Evolutionary conservation across 2,797 vertebrate genomes (phyloP), one percentile per base, ranked within the genome.

Genomic region (Poecilia gillii): DNA sequence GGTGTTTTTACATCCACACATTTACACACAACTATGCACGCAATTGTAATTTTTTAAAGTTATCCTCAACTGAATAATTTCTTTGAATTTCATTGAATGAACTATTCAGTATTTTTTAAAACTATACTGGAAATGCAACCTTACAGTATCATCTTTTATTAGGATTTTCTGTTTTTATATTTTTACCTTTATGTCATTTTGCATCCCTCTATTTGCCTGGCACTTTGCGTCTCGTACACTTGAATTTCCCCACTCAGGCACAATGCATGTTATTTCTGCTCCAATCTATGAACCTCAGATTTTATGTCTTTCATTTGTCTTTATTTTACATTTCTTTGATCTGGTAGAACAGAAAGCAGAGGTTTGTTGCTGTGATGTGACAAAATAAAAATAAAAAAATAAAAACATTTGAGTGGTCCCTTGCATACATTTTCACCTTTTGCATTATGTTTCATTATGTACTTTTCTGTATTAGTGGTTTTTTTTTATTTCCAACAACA

Each of bases 401-500:
- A 25, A 53, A 6, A n/a, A 55, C n/a, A 28, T 68, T 68, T 6
- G 8, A 68, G 3, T 4, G 11, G 20, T 43, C 4, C 14, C 33
- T 20, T 41, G 20, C 11, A 41, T 70, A 13, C 11, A 3, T 43
- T 70, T 14, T 2, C 41, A 43, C 25, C 41, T 4, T 80, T 36
- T 64, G 23, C 25, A 25, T 18, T 51, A 16, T 23, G 49, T 53
- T 53, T 25, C 23, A 46, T 49, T 31, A 39, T 23, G n/a, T 13
- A 12, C 62, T 47, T 43, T 53, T 39, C 18, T 36, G 39, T n/a
- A 6, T 41, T 28, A 55, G 11, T 25, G 72, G 11, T 14, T 45
- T 74, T 45, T 62, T 64, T 39, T 6, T 39, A 68, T 80, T 68
- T 68, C 76, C 72, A 77, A 75, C 66, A 59, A 76, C 66, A 59